Conservation (phyloP, 2,113 vertebrate genomes). For the Mola mola region DNA sequence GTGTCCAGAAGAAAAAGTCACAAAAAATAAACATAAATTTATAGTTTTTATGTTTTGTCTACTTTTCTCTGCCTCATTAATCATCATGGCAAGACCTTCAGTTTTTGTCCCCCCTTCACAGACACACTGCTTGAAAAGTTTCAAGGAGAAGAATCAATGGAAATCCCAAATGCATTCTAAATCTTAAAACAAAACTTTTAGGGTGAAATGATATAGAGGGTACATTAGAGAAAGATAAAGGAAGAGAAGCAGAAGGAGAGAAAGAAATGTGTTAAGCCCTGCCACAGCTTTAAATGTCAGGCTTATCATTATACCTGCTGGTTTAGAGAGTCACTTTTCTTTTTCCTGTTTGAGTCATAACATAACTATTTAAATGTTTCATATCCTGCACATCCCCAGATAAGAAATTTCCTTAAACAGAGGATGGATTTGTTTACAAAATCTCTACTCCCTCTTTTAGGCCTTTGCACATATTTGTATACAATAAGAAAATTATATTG, state of each 20-base stretch:
- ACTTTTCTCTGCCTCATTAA: no score
- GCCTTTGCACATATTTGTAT: slow-evolving; percentile 33
- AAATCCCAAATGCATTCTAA: no score
- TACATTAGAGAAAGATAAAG: no score
- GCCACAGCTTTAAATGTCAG: no score
- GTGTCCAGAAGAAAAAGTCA: neutral
- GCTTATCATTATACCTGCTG: neutral
- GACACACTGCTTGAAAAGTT: no score
- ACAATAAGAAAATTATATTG: slow-evolving; percentile 50
- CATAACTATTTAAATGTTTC: slow-evolving; percentile 24
- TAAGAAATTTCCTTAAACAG: slow-evolving; percentile 48
- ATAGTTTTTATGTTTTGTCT: slow-evolving; percentile 5
- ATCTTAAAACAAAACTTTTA: no score
- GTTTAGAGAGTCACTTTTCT: neutral
- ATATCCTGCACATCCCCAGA: slow-evolving; percentile 36
- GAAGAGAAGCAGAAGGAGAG: no score
- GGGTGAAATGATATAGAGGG: no score
- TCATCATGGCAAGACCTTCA: no score
- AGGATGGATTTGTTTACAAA: slow-evolving; percentile 50
- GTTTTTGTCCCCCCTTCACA: no score
- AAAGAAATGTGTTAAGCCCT: neutral
- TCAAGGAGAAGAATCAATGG: no score
- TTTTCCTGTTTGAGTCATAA: slow-evolving; percentile 7
- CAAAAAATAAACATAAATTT: neutral
- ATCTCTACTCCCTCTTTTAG: neutral